Conservation (phyloP, 2,888 invertebrate species). For the Xestoiulus laeticollis region DNA sequence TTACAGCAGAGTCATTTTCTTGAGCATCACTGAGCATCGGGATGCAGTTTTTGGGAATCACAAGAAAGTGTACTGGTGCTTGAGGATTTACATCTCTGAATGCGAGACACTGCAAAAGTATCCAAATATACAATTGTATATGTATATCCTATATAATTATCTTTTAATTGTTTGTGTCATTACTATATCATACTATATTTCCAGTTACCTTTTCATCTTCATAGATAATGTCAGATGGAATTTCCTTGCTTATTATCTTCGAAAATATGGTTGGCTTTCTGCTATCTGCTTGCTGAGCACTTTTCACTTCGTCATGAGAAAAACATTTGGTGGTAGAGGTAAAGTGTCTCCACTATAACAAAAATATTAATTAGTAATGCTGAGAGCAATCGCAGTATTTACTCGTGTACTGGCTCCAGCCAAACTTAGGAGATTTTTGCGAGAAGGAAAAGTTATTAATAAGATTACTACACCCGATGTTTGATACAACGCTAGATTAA, state of each 20-base stretch:
- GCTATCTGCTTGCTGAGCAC: slow-evolving; percentile 10
- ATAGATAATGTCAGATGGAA: slow-evolving; percentile 67
- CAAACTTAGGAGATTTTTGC: too few species aligned
- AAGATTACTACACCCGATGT: too few species aligned
- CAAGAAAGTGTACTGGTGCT: slow-evolving; percentile 93
- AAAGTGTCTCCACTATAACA: not conserved
- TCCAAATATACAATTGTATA: slow-evolving; percentile 36
- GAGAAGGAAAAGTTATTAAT: too few species aligned
- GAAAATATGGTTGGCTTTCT: slow-evolving; percentile 66
- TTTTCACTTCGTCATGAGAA: slow-evolving; percentile 23
- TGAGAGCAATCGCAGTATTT: too few species aligned
- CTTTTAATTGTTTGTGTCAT: not conserved
- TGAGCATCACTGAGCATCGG: slow-evolving; percentile 79
- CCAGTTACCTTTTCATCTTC: slow-evolving; percentile 66
- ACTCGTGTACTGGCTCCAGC: too few species aligned
- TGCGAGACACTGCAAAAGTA: slow-evolving; percentile 79
- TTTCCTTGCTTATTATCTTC: slow-evolving; percentile 67
- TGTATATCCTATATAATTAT: not conserved
- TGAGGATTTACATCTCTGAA: slow-evolving; percentile 92
- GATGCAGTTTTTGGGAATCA: slow-evolving; percentile 92
- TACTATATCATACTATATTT: not conserved
- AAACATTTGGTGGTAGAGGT: not conserved
- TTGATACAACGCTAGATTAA: too few species aligned
- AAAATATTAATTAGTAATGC: not conserved
- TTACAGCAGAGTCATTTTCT: slow-evolving; percentile 77